Percentiles rank a stretch among this genome's conserved stretches.
These are phyloP conservation scores for Dunckerocampus dactyliophorus DNA, from an alignment of 2,113 vertebrate species.

Conservation along the genomic window DNA sequence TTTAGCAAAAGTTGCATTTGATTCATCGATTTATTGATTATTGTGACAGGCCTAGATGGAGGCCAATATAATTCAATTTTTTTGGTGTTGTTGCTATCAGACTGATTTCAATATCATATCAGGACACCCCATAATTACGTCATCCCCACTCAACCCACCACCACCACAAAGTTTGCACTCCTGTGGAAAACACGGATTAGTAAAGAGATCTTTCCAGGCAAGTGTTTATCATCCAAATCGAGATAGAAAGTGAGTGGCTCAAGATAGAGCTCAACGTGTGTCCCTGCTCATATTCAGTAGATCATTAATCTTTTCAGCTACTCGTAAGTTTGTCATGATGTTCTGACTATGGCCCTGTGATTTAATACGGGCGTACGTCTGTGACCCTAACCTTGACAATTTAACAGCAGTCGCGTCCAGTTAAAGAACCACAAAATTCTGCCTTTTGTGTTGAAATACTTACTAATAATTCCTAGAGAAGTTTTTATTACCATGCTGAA, in stretches of 20 bases:
- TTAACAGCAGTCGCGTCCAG: not conserved
- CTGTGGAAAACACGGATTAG: too few species aligned
- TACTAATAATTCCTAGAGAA: not conserved
- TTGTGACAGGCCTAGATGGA: too few species aligned
- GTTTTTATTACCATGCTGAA: not conserved
- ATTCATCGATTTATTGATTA: too few species aligned
- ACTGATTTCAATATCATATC: too few species aligned
- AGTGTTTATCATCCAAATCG: too few species aligned
- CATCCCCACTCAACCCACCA: too few species aligned
- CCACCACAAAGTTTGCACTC: too few species aligned
- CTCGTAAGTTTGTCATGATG: not conserved
- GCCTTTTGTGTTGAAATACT: not conserved
- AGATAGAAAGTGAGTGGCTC: not conserved
- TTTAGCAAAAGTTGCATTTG: too few species aligned
- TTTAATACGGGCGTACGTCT: not conserved
- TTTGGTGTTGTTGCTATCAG: too few species aligned
- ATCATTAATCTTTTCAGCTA: slow-evolving; percentile 4
- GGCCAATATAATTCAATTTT: too few species aligned
- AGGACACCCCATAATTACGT: too few species aligned
- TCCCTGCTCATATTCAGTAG: not conserved
- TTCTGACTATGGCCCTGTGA: not conserved
- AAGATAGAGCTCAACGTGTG: not conserved
- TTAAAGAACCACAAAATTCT: not conserved
- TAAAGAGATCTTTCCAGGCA: too few species aligned
- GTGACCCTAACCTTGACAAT: not conserved